Conservation (phyloP, 2,888 invertebrate genomes). For the Serripes groenlandicus region DNA sequence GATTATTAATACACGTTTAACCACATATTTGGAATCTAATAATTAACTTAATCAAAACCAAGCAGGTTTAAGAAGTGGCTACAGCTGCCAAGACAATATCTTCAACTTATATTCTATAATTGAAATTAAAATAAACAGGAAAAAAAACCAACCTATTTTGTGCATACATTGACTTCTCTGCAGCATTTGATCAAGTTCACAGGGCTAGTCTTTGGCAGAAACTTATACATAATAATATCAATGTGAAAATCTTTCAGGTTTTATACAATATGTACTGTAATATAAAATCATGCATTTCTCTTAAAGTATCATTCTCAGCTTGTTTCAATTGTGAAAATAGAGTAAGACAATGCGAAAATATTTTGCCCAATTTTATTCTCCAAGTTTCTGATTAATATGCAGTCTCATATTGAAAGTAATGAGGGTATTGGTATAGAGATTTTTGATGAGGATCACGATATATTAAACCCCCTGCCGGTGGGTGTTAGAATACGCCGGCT, state of each 20-base stretch:
- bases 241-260: slow-evolving; percentile 29
- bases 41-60: slow-evolving; percentile 32
- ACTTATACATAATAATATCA: slow-evolving; percentile 21
- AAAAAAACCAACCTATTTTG: slow-evolving; percentile 34
- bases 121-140: not conserved
- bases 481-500: too few species aligned
- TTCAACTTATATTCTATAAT: slow-evolving; percentile 26
- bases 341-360: not conserved
- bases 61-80: slow-evolving; percentile 42
- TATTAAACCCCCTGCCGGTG: too few species aligned
- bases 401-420: not conserved
- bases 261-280: slow-evolving; percentile 32
- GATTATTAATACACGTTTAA: too few species aligned
- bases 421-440: not conserved
- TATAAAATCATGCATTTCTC: slow-evolving; percentile 33
- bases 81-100: slow-evolving; percentile 34
- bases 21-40: too few species aligned
- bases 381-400: not conserved
- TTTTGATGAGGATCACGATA: not conserved
- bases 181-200: slow-evolving; percentile 36
- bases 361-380: not conserved
- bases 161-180: slow-evolving; percentile 29
- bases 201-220: slow-evolving; percentile 25
- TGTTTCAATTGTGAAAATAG: not conserved
- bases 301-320: not conserved